phyloP scores from a whole-genome alignment of 2,797 vertebrate species.

The Phaenicophaeus curvirostris region DNA sequence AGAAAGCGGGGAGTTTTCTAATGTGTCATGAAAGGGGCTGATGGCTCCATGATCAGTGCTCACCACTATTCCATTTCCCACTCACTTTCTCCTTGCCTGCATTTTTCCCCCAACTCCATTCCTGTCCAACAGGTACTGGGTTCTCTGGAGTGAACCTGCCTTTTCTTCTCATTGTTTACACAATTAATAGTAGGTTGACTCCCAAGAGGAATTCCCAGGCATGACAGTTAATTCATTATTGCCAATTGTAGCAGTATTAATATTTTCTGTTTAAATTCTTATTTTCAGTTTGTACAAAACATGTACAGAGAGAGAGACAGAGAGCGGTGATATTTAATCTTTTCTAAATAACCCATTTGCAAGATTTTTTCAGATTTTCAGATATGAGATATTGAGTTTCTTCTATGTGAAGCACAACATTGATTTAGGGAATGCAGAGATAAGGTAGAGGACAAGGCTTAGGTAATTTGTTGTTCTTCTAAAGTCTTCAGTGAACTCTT shows the following conservation, averaged over 20 bases:
- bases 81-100: background rate
- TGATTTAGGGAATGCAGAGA: background rate
- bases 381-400: background rate
- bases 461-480: slow-evolving; percentile 5
- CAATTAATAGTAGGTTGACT: background rate
- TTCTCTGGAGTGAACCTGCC: background rate
- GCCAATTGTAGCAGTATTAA: background rate
- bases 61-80: rapidly evolving
- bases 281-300: background rate
- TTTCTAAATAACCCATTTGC: background rate
- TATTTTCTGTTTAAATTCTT: background rate
- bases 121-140: background rate
- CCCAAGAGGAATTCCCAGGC: background rate
- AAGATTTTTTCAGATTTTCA: slow-evolving; percentile 21
- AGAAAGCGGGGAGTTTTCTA: background rate
- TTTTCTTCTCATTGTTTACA: background rate
- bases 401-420: background rate
- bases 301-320: background rate
- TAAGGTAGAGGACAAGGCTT: background rate
- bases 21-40: background rate
- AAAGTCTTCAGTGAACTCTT: slow-evolving; percentile 36
- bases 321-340: background rate
- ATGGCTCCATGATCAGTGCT: background rate
- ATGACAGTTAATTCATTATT: background rate
- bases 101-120: background rate